A percentile compares a stretch with the other conserved stretches of the same genome.
phyloP scores from a whole-genome alignment of 2,888 invertebrate genomes.

The Erpobdella octoculata region DNA sequence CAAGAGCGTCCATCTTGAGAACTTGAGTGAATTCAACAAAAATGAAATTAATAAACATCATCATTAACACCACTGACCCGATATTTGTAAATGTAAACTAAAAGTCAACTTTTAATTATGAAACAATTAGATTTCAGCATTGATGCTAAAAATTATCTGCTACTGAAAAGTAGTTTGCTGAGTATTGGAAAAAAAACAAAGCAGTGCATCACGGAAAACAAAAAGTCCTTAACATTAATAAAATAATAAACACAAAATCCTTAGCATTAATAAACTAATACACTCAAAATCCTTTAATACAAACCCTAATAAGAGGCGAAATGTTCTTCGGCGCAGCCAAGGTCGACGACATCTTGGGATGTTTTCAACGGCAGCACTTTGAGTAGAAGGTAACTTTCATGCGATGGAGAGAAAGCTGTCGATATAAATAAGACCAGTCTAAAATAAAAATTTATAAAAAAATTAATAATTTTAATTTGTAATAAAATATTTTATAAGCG shows the following conservation, averaged over 20 bases:
- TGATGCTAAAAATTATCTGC: not conserved
- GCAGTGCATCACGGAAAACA: too few relatives aligned
- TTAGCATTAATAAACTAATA: not conserved
- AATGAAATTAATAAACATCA: not conserved
- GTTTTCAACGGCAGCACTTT: not conserved
- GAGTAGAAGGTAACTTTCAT: too few relatives aligned
- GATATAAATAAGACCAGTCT: too few relatives aligned
- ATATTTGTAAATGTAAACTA: not conserved
- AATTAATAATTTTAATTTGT: too few relatives aligned
- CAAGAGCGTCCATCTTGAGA: slow-evolving; percentile 27
- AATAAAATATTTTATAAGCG: too few relatives aligned
- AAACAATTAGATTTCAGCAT: not conserved
- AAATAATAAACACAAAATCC: too few relatives aligned
- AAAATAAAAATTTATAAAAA: too few relatives aligned
- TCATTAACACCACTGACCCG: not conserved
- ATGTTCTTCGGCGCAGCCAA: slow-evolving; percentile 26
- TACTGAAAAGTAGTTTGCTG: too few relatives aligned
- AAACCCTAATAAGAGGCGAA: slow-evolving; percentile 28
- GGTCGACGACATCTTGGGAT: slow-evolving; percentile 23
- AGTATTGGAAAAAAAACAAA: too few relatives aligned
- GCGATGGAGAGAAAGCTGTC: too few relatives aligned
- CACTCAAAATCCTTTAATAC: too few relatives aligned
- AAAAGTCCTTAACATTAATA: too few relatives aligned
- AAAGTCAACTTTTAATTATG: not conserved
- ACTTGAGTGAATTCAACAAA: not conserved